Evolutionary conservation across 1,140 invertebrate genomes (phyloP), one percentile per base, ranked within the genome.

Genomic region (Colletes latitarsis): DNA sequence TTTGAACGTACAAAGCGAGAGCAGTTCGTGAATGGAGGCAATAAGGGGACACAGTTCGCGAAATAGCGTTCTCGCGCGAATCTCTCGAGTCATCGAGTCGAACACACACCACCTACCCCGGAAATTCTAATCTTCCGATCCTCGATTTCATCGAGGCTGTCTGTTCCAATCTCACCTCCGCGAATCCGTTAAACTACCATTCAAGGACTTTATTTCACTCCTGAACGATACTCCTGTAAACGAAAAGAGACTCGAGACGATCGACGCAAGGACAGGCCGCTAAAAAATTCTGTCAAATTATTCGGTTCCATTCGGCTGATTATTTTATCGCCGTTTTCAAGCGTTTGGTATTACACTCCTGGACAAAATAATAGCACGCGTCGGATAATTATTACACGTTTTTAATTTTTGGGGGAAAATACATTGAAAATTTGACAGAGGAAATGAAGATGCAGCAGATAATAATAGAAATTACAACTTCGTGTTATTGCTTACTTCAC

Each of bases 131-230:
- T 55, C 3, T 55, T 15, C 9, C 14, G 53, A 55, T 17, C 53
- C 17, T 15, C 53, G 6, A 55, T 55, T 55, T 55, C 4, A 55
- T 49, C 53, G 53, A 39, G 14, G 49, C 49, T 12, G 49, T 49
- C 49, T 64, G 71, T 52, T 60, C 53, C 77, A 21, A 81, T 81
- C 41, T 52, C 58, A 66, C 75, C 72, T 67, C 49, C 49, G 49
- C 0, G 10, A 10, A 49, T 49, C 49, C 49, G 49, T 49, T 10
- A 49, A 49, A 49, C 8, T 49, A 12, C 49, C 49, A 6, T n/a
- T 57, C 53, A 5, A 57, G n/a, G 30, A 57, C n/a, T 57, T 57
- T 57, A 57, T n/a, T 57, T 57, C 15, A 4, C 17, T 17, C 15
- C n/a, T n/a, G 15, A 57, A 17, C n/a, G n/a, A 57, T 57, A 5